These are phyloP conservation scores for Bostrychus sinensis DNA, from an alignment of 2,113 vertebrate genomes.

Conservation along the genomic window DNA sequence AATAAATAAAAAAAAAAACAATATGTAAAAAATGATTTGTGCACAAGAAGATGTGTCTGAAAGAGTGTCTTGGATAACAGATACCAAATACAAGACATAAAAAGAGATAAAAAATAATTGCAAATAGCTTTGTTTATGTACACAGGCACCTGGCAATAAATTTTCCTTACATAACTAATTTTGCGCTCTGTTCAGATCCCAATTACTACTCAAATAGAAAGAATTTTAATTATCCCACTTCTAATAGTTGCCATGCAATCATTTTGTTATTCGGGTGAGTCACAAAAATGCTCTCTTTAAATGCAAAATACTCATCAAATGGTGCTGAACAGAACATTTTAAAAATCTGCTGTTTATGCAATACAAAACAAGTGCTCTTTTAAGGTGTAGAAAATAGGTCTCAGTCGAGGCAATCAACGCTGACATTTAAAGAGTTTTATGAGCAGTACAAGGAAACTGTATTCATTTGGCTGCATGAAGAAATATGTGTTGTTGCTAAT, in stretches of 20 bases:
- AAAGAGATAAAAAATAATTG: too few species aligned
- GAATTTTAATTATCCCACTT: conserved; percentile 7
- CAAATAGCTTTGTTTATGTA: too few species aligned
- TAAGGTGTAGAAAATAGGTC: conserved; percentile 1
- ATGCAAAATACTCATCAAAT: neutral
- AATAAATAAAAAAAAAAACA: too few species aligned
- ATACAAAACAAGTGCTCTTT: conserved; percentile 1
- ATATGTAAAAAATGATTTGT: too few species aligned
- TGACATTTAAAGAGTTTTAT: conserved; percentile 7
- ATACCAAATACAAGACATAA: too few species aligned
- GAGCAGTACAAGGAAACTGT: neutral
- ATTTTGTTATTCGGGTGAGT: conserved; percentile 5
- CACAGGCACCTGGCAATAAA: neutral
- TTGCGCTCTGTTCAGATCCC: neutral
- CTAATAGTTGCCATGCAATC: neutral
- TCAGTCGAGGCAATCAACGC: neutral
- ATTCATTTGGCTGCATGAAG: neutral
- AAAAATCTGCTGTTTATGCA: conserved; percentile 7
- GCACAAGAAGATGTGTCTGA: too few species aligned
- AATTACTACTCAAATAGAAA: neutral
- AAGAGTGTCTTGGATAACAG: too few species aligned
- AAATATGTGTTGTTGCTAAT: neutral
- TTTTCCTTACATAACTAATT: neutral
- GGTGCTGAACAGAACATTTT: conserved; percentile 2
- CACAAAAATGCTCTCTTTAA: neutral